Conservation (phyloP, 1,140 invertebrate genomes). For the Papilio polyxenes region DNA sequence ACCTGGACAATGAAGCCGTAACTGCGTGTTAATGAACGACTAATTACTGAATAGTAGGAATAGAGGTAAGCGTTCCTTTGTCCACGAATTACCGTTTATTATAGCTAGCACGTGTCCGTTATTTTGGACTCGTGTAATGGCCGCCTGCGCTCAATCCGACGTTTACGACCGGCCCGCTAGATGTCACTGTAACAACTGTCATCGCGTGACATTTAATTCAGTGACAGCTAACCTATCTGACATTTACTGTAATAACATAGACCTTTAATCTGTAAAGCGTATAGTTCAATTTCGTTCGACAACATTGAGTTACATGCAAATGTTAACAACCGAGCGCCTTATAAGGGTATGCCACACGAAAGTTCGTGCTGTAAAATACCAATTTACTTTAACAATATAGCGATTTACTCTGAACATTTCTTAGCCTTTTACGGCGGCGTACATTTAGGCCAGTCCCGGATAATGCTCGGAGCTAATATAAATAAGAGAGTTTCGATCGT, state of each 20-base stretch:
- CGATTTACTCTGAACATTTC: constrained; percentile 71
- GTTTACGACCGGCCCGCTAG: constrained; percentile 56
- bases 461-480: constrained; percentile 66
- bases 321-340: constrained; percentile 50
- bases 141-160: constrained; percentile 31
- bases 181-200: constrained; percentile 69
- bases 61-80: constrained; percentile 26
- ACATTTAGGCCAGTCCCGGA: constrained; percentile 66
- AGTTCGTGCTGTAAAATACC: constrained; percentile 75
- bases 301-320: constrained; percentile 45
- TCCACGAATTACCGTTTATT: constrained; percentile 26
- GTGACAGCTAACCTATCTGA: constrained; percentile 46
- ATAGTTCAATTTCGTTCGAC: constrained; percentile 49
- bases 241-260: constrained; percentile 30
- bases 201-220: constrained; percentile 67
- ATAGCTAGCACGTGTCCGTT: constrained; percentile 30
- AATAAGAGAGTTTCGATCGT: constrained; percentile 56
- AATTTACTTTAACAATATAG: constrained; percentile 77
- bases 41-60: constrained; percentile 38
- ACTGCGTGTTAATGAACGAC: constrained; percentile 32
- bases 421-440: constrained; percentile 68
- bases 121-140: constrained; percentile 46
- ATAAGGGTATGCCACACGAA: constrained; percentile 69
- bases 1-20: constrained; percentile 38
- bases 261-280: constrained; percentile 36